A percentile compares a stretch with the other conserved stretches of the same genome.
Evolutionary conservation across 2,888 invertebrate species (phyloP).

Genomic region (Metalampra italica): DNA sequence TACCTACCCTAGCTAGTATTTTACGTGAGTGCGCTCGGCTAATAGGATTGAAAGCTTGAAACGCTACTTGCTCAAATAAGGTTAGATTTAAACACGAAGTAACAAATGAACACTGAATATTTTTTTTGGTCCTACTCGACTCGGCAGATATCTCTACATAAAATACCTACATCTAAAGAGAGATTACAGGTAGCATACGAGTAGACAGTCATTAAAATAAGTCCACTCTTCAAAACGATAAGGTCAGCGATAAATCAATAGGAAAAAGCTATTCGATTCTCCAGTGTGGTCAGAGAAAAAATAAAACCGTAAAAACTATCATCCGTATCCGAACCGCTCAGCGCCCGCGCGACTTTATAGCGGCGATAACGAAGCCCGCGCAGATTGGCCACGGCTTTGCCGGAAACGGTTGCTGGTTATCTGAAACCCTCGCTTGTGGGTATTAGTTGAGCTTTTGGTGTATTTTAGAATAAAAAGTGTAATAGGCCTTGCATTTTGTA

Average conservation of each 20-base stretch:
- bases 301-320: conserved; percentile 43
- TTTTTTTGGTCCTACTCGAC: too few species aligned
- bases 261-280: conserved; percentile 35
- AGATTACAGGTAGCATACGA: too few species aligned
- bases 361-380: conserved; percentile 47
- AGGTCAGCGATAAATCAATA: not conserved
- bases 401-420: conserved; percentile 28
- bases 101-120: too few species aligned
- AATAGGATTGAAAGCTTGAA: too few species aligned
- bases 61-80: too few species aligned
- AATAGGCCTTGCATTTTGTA: not conserved
- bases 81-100: too few species aligned
- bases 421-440: conserved; percentile 16
- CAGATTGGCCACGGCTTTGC: conserved; percentile 19
- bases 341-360: conserved; percentile 46
- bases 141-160: too few species aligned
- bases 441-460: conserved; percentile 8
- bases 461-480: conserved; percentile 11
- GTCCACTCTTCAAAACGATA: too few species aligned
- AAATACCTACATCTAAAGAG: too few species aligned
- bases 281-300: conserved; percentile 51
- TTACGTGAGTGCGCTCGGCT: too few species aligned
- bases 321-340: conserved; percentile 31
- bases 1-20: too few species aligned
- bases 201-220: too few species aligned